phyloP scores from a whole-genome alignment of 2,797 vertebrate species.

The Podarcis lilfordi region DNA sequence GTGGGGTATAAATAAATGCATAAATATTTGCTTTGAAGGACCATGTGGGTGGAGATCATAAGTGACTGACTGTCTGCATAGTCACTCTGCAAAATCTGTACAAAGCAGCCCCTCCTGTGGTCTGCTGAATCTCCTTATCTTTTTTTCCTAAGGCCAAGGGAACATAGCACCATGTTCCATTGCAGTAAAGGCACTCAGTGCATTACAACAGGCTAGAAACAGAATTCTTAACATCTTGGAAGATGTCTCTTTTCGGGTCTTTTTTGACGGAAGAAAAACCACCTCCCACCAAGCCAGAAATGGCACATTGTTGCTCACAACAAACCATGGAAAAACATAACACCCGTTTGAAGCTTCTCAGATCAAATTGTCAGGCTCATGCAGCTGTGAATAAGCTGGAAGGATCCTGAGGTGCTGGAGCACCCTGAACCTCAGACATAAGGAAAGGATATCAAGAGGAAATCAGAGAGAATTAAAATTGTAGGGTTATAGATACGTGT shows the following conservation, averaged over 20 bases:
- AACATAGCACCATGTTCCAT: background rate
- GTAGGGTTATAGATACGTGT: too few relatives aligned
- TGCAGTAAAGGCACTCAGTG: background rate
- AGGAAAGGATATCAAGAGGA: background rate
- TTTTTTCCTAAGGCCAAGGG: background rate
- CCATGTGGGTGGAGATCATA: conserved; percentile 3
- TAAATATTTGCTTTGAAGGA: conserved; percentile 10
- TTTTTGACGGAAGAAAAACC: background rate
- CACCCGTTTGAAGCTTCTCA: too few relatives aligned
- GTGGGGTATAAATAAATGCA: too few relatives aligned
- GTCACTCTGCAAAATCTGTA: background rate
- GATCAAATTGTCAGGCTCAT: too few relatives aligned
- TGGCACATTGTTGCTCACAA: background rate
- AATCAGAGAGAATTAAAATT: too few relatives aligned
- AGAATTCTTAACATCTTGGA: background rate
- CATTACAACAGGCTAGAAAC: background rate
- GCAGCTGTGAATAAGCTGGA: background rate
- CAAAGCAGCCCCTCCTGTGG: background rate
- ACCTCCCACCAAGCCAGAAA: background rate
- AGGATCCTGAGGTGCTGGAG: background rate
- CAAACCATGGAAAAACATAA: background rate
- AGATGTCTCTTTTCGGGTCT: background rate
- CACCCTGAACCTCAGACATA: background rate
- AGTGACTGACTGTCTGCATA: background rate
- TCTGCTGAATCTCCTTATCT: background rate